These are phyloP conservation scores for Drosophila subquinaria DNA, from an alignment of 2,888 invertebrate species.

Conservation along the genomic window DNA sequence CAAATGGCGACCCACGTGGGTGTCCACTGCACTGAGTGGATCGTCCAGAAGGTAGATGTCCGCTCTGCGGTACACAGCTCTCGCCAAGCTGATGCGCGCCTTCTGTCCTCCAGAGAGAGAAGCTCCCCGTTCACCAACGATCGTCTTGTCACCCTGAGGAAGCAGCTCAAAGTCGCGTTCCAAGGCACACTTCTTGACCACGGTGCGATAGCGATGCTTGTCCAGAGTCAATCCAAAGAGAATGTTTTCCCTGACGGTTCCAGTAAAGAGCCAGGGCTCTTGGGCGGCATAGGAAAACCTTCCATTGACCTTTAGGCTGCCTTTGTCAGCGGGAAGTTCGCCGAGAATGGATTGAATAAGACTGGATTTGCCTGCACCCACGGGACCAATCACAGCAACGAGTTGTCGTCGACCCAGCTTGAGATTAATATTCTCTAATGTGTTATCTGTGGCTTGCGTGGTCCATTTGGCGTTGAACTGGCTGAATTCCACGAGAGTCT, in stretches of 20 bases:
- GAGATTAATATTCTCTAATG: constrained; percentile 89
- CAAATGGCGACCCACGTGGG: constrained; percentile 94
- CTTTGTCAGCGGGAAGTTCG: constrained; percentile 86
- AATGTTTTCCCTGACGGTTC: constrained; percentile 88
- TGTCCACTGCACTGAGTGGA: constrained; percentile 95
- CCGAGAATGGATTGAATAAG: constrained; percentile 86
- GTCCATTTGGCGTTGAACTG: constrained; percentile 90
- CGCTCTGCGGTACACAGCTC: constrained; percentile 93
- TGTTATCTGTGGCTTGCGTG: constrained; percentile 87
- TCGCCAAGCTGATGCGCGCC: constrained; percentile 94
- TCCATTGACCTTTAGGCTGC: constrained; percentile 87
- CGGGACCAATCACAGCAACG: constrained; percentile 90
- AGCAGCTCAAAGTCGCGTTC: constrained; percentile 87
- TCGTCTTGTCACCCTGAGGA: constrained; percentile 87
- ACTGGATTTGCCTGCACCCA: constrained; percentile 89
- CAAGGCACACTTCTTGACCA: constrained; percentile 86
- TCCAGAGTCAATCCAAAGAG: constrained; percentile 88
- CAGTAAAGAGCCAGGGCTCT: constrained; percentile 93
- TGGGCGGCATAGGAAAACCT: constrained; percentile 91
- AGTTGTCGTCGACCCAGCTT: constrained; percentile 88
- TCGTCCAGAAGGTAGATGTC: constrained; percentile 96
- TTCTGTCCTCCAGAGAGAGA: constrained; percentile 94
- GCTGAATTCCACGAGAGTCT: constrained; percentile 86
- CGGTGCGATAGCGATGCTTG: constrained; percentile 87
- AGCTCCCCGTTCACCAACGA: constrained; percentile 93